These are phyloP conservation scores for Clepsis dumicolana DNA, from an alignment of 2,888 invertebrate genomes.

Conservation along the genomic window DNA sequence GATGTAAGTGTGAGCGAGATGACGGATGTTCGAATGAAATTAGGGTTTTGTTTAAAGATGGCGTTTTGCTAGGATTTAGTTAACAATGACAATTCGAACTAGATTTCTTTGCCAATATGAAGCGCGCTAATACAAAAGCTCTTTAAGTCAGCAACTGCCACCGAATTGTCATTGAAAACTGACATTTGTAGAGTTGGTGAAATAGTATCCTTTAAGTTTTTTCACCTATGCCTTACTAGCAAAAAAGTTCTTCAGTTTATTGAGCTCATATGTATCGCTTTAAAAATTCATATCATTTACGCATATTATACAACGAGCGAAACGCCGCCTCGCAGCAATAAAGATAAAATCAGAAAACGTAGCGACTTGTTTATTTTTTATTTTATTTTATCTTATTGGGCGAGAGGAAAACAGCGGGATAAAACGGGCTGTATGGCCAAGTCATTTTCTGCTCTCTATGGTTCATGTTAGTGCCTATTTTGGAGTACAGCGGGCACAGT, in stretches of 20 bases:
- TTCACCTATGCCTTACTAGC: neutral
- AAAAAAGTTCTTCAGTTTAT: neutral
- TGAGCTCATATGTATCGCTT: constrained; percentile 11
- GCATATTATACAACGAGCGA: neutral
- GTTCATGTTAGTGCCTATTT: neutral
- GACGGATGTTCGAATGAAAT: no score
- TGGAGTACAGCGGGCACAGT: neutral
- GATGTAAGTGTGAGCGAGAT: no score
- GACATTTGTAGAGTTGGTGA: no score
- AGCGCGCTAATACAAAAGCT: no score
- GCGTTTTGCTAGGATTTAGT: no score
- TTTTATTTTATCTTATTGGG: neutral
- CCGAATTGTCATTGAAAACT: no score
- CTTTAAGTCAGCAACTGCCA: no score
- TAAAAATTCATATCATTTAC: constrained; percentile 26
- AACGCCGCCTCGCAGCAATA: neutral
- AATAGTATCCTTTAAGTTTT: no score
- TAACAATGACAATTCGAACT: no score
- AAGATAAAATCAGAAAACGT: constrained; percentile 6
- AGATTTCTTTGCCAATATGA: no score
- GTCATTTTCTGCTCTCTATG: neutral
- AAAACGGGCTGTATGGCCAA: neutral
- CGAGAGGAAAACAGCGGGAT: neutral
- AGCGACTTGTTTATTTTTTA: neutral
- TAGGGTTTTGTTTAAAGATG: no score